phyloP scores from a whole-genome alignment of 2,888 invertebrate species.

The Formica aserva region DNA sequence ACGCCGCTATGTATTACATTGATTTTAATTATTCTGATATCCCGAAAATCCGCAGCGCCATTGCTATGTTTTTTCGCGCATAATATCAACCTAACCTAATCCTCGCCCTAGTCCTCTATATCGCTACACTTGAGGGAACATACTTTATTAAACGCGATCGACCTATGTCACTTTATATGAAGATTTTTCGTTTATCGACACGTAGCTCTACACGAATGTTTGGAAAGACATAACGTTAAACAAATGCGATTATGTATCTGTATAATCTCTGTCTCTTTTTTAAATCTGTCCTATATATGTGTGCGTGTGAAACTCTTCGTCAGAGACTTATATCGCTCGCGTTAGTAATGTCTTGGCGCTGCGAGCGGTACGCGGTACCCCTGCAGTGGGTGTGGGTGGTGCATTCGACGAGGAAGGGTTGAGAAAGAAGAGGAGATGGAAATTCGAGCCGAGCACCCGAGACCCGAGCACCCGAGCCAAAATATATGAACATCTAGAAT shows the following conservation, averaged over 20 bases:
- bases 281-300: too few relatives aligned
- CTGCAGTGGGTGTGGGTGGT: neutral
- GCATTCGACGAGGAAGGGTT: neutral
- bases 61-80: conserved; percentile 59
- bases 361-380: neutral
- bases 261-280: neutral
- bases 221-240: neutral
- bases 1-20: conserved; percentile 75
- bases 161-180: neutral
- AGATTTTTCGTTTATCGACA: neutral
- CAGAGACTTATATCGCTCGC: neutral
- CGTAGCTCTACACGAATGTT: neutral
- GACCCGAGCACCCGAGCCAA: too few relatives aligned
- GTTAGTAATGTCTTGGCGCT: neutral
- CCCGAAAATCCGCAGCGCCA: conserved; percentile 76
- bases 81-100: conserved; percentile 61
- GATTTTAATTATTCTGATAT: conserved; percentile 79
- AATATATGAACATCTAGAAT: too few relatives aligned
- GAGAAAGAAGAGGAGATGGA: neutral
- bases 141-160: neutral
- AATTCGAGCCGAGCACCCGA: neutral
- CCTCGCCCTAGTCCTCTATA: neutral
- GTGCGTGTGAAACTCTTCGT: neutral
- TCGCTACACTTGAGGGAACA: neutral
- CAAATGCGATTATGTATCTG: neutral